Percentiles rank a stretch among this genome's conserved stretches.
Conservation (phyloP, 2,888 invertebrate species). For the Apeira syringaria region DNA sequence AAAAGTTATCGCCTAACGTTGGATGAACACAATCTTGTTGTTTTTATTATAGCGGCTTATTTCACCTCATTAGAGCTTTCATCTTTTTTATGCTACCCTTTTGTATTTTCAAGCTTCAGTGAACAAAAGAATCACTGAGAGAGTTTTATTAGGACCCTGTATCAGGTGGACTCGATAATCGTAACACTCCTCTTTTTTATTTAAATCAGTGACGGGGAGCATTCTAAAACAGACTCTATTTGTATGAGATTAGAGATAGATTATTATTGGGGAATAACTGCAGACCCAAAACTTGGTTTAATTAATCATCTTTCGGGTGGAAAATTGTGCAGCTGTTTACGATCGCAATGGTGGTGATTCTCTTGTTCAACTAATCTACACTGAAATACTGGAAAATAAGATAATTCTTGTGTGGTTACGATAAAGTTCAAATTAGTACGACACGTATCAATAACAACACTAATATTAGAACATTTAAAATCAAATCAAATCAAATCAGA, state of each 20-base stretch:
- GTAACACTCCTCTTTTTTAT: constrained; percentile 21
- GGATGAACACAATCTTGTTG: no score
- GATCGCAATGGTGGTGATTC: no score
- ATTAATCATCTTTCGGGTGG: constrained; percentile 70
- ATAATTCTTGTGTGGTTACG: no score
- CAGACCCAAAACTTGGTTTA: constrained; percentile 50
- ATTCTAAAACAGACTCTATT: constrained; percentile 12
- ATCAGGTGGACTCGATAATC: constrained; percentile 24
- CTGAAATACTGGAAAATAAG: no score
- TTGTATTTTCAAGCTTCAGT: constrained; percentile 13
- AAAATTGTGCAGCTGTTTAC: constrained; percentile 63
- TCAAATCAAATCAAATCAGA: no score
- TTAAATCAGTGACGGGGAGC: constrained; percentile 2
- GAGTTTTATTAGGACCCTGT: constrained; percentile 23
- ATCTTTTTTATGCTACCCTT: constrained; percentile 7
- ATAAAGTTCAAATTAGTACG: no score
- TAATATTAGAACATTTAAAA: no score
- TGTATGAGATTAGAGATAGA: constrained; percentile 15
- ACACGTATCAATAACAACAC: no score
- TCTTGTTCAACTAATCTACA: no score
- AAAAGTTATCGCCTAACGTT: no score
- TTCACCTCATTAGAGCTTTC: not conserved
- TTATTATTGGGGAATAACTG: constrained; percentile 6
- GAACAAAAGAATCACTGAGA: constrained; percentile 16
- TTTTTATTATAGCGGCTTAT: not conserved